Evolutionary conservation across 2,888 invertebrate genomes (phyloP), one percentile per base, ranked within the genome.

Genomic region (Drosophila peninsularis): DNA sequence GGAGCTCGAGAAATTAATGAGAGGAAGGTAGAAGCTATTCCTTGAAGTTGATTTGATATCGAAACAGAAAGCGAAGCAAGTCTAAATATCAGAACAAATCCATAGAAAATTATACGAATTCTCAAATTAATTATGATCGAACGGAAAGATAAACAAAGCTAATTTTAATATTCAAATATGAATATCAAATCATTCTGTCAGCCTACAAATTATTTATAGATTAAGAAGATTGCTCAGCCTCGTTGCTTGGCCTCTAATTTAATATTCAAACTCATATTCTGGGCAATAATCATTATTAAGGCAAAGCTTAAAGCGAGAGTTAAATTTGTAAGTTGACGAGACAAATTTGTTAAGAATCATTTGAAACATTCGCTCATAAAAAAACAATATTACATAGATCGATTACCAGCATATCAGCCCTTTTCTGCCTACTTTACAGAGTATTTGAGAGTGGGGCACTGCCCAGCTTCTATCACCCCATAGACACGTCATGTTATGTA

Each of bases 401-500:
- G 13, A 32, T 11, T 32, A 32, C 32, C 10, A 32, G 0, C 32
- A 1, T 34, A 5, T 10, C 5, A n/a, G 36, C 5, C 2, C 7
- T n/a, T 37, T 9, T 9, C n/a, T 37, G 14, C 39, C n/a, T 44
- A 13, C 6, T 27, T 10, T 14, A 71, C 56, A 77, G 78, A 36
- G 73, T 52, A 74, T 74, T 17, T 36, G 32, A 24, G 24, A 30
- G 60, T 54, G 37, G 30, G 36, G 44, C 68, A 60, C n/a, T 27
- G 21, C 34, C 24, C 34, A 52, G 17, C 47, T 44, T 27, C 39
- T 50, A 56, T 11, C 6, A 5, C 52, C 24, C 24, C 7, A 1
- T 39, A 7, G 30, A 6, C 47, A 7, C 47, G 45, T 37, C 62
- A 2, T 62, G 63, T 68, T 44, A 55, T 76, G 81, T 58, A 55